Base-by-base conservation (phyloP, 2,113 vertebrate species). In the Phoenicopterus ruber region DNA sequence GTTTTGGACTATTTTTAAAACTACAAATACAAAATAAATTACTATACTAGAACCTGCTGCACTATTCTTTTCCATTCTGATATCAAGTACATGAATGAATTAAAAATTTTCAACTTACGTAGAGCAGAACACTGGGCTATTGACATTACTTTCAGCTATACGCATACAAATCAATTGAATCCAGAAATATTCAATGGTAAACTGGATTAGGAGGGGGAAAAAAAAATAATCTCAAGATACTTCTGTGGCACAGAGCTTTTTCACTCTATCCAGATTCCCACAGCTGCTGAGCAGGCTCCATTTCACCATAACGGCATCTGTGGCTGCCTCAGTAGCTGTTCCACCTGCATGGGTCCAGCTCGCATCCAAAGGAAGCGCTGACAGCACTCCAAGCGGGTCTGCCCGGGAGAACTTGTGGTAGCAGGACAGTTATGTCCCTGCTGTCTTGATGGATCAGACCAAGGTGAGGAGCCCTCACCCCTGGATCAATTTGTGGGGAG, bases 401-500 rank as follows among this genome's bases (percentile, higher is more conserved):
- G 46, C 40, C n/a, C 40, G 6, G 11, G 13, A 52, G 36, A 49
- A 40, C 16, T 36, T 0, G 0, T 7, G 22, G 36, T 7, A 42
- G 4, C 34, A 13, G 18, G 31, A 34, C 8, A 46, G 21, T 32
- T 46, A 6, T 4, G 8, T 34, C 67, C 47, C 77, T 32, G 2
- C 72, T 55, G 32, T 9, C 13, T 2, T 5, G 26, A 38, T 13
- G 38, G 21, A 59, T 49, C 61, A 54, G 28, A n/a, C 2, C 17
- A 42, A 26, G 46, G 42, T 22, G 16, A 63, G 57, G 22, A 82
- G 47, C 22, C 5, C 15, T 20, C 25, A 19, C 0, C 34, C 59
- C 66, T 1, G 13, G 32, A 3, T 21, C 26, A 11, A 0, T 2
- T 0, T 4, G 12, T 1, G 20, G 50, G 1, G 3, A 69, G 36